Base-by-base conservation (phyloP, 2,797 vertebrate genomes). In the Carcharodon carcharias region DNA sequence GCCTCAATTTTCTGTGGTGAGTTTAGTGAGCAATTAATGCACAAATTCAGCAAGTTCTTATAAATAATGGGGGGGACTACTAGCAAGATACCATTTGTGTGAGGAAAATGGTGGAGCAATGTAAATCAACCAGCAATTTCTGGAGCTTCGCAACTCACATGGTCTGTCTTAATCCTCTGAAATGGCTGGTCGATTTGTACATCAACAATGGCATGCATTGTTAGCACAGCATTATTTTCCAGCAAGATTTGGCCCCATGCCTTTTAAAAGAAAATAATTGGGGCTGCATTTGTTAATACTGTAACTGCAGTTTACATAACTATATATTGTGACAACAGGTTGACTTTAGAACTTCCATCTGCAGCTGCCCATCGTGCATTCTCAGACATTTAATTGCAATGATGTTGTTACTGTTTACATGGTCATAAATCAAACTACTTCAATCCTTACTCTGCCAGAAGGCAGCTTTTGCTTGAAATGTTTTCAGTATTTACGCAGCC, bases 371-470 rank as follows among this genome's bases (percentile, higher is more conserved):
- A 45, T 23, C 45, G 9, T 45, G 28, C 87, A 58, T 58, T 58
- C 26, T 14, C 28, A 89, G 54, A 89, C 54, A 89, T 89, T 89
- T 58, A 89, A 89, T 58, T 89, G 26, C 87, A 58, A 9, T 58
- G 56, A 4, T 89, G 28, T 54, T 23, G 26, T 58, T 56, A 89
- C 87, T 89, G 56, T 89, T 58, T 89, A 89, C 56, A 89, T 58
- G 87, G 54, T 58, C 56, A 58, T 89, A 89, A 89, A 89, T 89
- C 54, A 89, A 89, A 58, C 56, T 89, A 89, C 28, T 89, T 89
- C 31, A 58, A 56, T 89, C 11, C 28, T 14, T 89, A 28, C 87
- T 58, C 56, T 89, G 87, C 87, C 28, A 31, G 80, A 45, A 85
- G 40, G 40, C 18, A 85, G n/a, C 23, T 45, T 45, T 85, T 45